These are phyloP conservation scores for Archilochus colubris DNA, from an alignment of 2,113 vertebrate species.

Conservation along the genomic window DNA sequence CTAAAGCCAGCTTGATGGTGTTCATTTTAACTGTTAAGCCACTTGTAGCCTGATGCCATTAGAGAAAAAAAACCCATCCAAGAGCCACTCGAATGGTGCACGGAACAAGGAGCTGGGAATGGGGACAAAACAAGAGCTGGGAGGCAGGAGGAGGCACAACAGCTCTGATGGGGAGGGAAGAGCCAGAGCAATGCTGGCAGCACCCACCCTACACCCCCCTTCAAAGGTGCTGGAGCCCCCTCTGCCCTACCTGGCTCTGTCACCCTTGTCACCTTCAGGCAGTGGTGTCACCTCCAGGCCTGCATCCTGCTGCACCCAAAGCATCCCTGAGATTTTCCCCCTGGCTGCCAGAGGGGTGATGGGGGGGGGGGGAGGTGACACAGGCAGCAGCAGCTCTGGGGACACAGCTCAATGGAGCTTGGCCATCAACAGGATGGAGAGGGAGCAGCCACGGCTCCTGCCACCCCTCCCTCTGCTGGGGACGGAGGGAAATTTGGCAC, in stretches of 20 bases:
- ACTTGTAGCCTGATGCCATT: conserved; percentile 59
- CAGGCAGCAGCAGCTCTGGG: not conserved
- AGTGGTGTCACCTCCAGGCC: rapidly evolving
- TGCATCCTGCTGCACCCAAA: not conserved
- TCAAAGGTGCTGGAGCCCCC: rapidly evolving
- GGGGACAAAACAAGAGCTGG: conserved; percentile 31
- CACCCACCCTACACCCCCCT: rapidly evolving
- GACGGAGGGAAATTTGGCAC: not conserved
- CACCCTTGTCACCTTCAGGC: rapidly evolving
- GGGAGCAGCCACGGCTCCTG: not conserved
- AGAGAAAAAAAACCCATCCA: conserved; percentile 46
- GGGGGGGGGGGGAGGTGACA: not conserved
- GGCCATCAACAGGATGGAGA: conserved; percentile 21
- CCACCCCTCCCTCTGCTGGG: not conserved
- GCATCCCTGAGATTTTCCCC: not conserved
- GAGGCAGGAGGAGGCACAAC: not conserved
- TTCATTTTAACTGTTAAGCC: conserved; percentile 54
- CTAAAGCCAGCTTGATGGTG: not conserved
- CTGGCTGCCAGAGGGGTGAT: not conserved
- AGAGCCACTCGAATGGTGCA: conserved; percentile 53
- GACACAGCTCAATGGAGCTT: not conserved
- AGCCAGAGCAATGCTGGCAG: not conserved
- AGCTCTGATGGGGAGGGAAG: not conserved
- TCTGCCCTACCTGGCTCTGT: rapidly evolving
- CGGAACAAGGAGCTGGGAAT: not conserved